phyloP scores from a whole-genome alignment of 1,140 invertebrate species.

The Melanaphis sacchari region DNA sequence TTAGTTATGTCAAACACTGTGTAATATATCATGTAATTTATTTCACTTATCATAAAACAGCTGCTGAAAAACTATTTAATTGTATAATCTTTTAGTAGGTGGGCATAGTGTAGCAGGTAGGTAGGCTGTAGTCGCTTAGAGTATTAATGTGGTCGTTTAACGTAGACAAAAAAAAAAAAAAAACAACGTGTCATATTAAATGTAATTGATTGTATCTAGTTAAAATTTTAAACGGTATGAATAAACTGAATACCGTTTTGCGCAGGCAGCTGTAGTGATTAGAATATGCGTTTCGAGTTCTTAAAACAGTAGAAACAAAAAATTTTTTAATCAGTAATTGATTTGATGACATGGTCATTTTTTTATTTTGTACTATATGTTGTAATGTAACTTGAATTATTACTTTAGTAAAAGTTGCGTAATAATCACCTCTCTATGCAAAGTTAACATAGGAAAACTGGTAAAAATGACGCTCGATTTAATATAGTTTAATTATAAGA shows the following conservation, averaged over 20 bases:
- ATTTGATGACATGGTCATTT: background rate
- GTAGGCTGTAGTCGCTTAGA: background rate
- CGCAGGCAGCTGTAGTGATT: background rate
- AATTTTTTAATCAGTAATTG: background rate
- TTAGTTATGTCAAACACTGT: background rate
- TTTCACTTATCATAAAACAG: conserved; percentile 18
- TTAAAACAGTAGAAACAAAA: background rate
- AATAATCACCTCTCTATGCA: background rate
- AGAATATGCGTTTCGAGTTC: background rate
- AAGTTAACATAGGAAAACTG: background rate
- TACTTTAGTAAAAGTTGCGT: background rate
- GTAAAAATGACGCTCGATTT: background rate
- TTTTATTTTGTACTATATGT: background rate
- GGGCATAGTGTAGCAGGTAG: background rate
- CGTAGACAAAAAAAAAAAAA: conserved; percentile 7
- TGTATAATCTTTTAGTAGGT: background rate
- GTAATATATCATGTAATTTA: background rate
- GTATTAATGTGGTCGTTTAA: background rate
- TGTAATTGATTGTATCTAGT: conserved; percentile 17
- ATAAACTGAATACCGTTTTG: background rate
- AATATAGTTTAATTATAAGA: background rate
- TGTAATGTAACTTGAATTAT: background rate
- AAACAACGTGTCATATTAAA: background rate
- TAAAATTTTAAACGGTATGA: background rate
- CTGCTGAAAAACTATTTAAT: background rate